Conservation (phyloP, 1,140 invertebrate species). For the Wiebesia pumilae region DNA sequence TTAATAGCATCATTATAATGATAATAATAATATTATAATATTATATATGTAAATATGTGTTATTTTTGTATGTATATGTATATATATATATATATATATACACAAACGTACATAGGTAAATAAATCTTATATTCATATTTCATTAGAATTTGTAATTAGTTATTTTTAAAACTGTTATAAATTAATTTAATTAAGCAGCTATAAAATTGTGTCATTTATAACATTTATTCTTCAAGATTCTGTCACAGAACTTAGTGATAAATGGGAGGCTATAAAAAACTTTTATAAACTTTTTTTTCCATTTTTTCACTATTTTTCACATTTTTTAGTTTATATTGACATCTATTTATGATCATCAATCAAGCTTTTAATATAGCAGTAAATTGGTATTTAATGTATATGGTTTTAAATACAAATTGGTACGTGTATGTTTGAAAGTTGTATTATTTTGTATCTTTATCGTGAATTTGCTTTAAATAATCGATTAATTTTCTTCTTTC, state of each 20-base stretch:
- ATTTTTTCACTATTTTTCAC: background rate
- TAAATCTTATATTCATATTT: too few species aligned
- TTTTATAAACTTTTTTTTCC: constrained; percentile 3
- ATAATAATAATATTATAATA: too few species aligned
- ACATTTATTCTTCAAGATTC: background rate
- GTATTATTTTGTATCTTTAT: constrained; percentile 10
- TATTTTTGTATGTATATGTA: too few species aligned
- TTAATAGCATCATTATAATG: too few species aligned
- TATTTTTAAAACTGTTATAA: background rate
- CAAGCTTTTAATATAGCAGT: constrained; percentile 21
- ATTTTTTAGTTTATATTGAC: background rate
- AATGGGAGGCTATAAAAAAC: background rate
- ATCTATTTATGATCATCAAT: constrained; percentile 27
- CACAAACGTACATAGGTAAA: too few species aligned
- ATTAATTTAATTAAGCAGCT: background rate
- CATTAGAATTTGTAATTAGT: background rate
- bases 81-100: too few species aligned
- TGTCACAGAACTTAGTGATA: background rate
- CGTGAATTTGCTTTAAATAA: constrained; percentile 19
- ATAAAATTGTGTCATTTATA: background rate
- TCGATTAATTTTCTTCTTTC: constrained; percentile 40
- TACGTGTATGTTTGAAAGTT: background rate
- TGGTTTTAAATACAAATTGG: background rate
- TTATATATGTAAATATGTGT: too few species aligned
- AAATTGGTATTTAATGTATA: constrained; percentile 14